Evolutionary conservation across 2,113 vertebrate genomes (phyloP), one percentile per base, ranked within the genome.

Genomic region (Mesitornis unicolor): DNA sequence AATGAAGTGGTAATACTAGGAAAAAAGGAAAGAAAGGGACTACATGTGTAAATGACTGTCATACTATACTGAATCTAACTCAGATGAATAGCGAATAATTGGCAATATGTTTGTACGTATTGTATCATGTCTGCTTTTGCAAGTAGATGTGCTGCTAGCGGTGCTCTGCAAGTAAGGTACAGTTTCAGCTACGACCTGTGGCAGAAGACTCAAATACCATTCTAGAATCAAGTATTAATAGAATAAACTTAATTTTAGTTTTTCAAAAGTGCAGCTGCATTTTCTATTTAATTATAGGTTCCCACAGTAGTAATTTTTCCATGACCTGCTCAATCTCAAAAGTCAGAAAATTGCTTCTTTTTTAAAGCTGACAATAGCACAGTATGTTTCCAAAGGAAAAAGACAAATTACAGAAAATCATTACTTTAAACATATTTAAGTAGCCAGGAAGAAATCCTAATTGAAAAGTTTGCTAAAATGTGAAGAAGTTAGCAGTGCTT

Each of bases 271-370:
- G 98, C 98, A 98, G 98, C 98, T 98, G 97, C 97, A 97, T 98
- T 98, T 98, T 98, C 97, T 80, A 97, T 97, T 98, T 98, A 98
- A 98, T 98, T 98, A 98, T 47, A 83, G 97, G 97, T 98, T 98
- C 96, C 96, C 95, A 96, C 97, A 98, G 98, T 97, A 97, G 98
- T 98, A 97, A 98, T 98, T 98, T 98, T 97, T 98, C 87, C 89
- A 70, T 98, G 98, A 98, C 98, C 98, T 97, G 94, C 97, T 98
- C 98, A 98, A 98, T 98, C 98, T 98, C 97, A 93, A 97, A 98
- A 98, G 98, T 98, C 98, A 98, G 98, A 96, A 98, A 98, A 98
- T 98, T 98, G 98, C 98, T 98, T 98, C 98, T 98, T 98, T 98
- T 98, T 98, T 98, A 97, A 98, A 98, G 97, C 98, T 98, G 98